Evolutionary conservation across 2,888 invertebrate genomes (phyloP), one percentile per base, ranked within the genome.

Genomic region (Slavum lentiscoides): DNA sequence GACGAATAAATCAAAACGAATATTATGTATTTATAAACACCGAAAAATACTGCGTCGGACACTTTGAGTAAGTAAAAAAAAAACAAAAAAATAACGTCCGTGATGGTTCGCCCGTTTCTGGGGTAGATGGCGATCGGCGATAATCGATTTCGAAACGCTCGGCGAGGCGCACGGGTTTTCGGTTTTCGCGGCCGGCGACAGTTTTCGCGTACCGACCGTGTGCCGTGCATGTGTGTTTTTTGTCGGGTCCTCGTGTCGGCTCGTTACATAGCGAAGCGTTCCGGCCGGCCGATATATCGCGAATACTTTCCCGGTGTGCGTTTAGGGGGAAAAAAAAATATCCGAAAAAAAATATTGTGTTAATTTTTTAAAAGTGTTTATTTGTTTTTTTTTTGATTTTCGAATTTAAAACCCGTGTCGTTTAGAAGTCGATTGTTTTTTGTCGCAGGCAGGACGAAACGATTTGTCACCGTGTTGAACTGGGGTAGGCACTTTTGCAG

Each of bases 131-230:
- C 77, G 77, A 55, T 37, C 61, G 62, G 19, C 19, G 64, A 72
- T 80, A 39, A 80, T 80, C 77, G 77, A 80, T 80, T 70, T n/a
- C 21, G 30, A 80, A 80, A 80, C 55, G n/a, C 70, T 23, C 62
- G 70, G 39, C 55, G 61, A 49, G 30, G 23, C 58, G 19, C 13
- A 55, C 17, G 19, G 19, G 58, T 58, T 75, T 67, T 43, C 11
- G 58, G 58, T 39, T 55, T 8, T 53, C 7, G 19, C 15, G 21
- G n/a, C 55, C 15, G 55, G 37, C 55, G 75, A 58, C 75, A 75
- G 75, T 75, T 58, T 67, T 59, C 75, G 58, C 67, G 75, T 75
- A 75, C 66, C 67, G 75, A 43, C 67, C 75, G 75, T 43, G 66
- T 58, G 67, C 43, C 23, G 39, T 23, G 67, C 67, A 67, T 13